phyloP scores from a whole-genome alignment of 1,140 invertebrate genomes.

The Wasmannia auropunctata region DNA sequence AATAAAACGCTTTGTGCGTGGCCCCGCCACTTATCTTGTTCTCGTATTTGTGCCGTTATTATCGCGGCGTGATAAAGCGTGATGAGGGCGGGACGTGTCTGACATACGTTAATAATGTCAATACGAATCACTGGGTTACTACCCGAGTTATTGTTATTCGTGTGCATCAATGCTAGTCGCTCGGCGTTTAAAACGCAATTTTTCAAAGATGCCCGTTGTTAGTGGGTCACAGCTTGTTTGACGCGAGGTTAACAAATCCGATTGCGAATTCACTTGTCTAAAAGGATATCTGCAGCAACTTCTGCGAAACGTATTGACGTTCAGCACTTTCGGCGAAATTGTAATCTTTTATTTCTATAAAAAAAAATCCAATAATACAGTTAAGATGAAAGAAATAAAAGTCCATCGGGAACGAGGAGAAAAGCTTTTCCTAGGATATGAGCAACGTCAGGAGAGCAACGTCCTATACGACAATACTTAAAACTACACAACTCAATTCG shows the following conservation, averaged over 20 bases:
- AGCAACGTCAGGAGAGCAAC: neutral
- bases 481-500: conserved; percentile 27
- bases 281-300: neutral
- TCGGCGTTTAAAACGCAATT: conserved; percentile 22
- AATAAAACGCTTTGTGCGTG: conserved; percentile 52
- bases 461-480: neutral
- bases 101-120: conserved; percentile 52
- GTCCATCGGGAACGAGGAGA: neutral
- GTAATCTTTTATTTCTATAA: neutral
- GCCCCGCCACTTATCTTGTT: conserved; percentile 5
- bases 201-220: conserved; percentile 4
- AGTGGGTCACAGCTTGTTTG: conserved; percentile 15
- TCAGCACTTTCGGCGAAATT: too few relatives aligned
- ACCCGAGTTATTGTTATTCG: neutral
- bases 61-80: conserved; percentile 44
- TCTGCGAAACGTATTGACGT: neutral
- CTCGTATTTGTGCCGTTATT: conserved; percentile 52
- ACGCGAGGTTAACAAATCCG: neutral
- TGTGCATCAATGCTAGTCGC: neutral
- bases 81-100: conserved; percentile 34
- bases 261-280: neutral
- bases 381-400: neutral
- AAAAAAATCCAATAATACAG: neutral
- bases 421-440: neutral
- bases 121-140: conserved; percentile 5